phyloP scores from a whole-genome alignment of 2,113 vertebrate genomes.

The Myotis brandtii region DNA sequence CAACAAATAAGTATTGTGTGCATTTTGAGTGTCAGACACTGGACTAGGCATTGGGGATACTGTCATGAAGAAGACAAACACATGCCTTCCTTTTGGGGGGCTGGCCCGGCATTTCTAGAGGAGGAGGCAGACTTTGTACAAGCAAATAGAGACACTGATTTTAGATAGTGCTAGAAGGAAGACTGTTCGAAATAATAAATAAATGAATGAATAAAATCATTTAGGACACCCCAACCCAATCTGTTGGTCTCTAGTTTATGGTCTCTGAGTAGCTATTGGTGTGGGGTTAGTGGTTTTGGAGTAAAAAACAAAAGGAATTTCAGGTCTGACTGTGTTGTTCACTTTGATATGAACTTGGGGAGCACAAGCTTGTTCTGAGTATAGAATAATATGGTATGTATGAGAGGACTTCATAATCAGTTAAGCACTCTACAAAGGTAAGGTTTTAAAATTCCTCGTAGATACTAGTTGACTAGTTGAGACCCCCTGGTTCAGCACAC shows the following conservation, averaged over 20 bases:
- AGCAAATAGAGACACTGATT: not conserved
- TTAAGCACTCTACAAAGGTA: not conserved
- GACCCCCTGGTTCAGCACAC: not conserved
- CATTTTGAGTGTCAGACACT: not conserved
- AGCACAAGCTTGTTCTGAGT: not conserved
- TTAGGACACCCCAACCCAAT: not conserved
- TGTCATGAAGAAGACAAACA: not conserved
- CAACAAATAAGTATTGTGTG: not conserved
- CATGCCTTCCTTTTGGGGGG: not conserved
- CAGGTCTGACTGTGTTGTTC: not conserved
- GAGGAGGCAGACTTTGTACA: not conserved
- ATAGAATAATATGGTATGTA: not conserved
- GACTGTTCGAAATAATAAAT: not conserved
- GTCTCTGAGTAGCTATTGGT: not conserved
- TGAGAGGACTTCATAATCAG: not conserved
- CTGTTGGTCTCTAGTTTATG: not conserved
- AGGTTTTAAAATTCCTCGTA: not conserved
- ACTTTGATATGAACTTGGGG: not conserved
- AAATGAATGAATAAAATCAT: not conserved
- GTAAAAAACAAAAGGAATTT: not conserved
- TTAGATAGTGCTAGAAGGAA: not conserved
- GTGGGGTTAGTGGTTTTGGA: not conserved
- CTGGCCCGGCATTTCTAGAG: not conserved
- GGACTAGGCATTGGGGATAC: too few relatives aligned
- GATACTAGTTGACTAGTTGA: not conserved